Evolutionary conservation across 2,113 vertebrate genomes (phyloP).

Genomic region (Cavia porcellus): DNA sequence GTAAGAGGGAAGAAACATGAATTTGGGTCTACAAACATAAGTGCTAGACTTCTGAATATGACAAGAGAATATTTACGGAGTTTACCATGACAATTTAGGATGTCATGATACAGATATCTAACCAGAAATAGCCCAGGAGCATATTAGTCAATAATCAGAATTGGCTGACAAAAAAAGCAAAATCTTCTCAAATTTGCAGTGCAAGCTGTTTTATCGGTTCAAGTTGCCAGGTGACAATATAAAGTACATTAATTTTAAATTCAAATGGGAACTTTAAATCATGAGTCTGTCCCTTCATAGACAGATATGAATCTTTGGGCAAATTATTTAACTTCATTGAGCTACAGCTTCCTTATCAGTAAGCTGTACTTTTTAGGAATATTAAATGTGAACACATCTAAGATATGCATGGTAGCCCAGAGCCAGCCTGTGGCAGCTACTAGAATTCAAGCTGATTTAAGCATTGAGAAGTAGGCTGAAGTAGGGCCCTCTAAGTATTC

Average conservation of each 20-base stretch:
- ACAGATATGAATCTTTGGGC: neutral
- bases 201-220: neutral
- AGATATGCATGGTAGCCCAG: neutral
- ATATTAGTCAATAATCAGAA: neutral
- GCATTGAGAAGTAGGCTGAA: constrained; percentile 57
- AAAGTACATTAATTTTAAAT: neutral
- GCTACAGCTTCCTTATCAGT: constrained; percentile 42
- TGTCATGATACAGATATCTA: neutral
- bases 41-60: neutral
- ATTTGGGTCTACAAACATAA: neutral
- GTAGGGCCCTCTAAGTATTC: constrained; percentile 27
- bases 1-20: neutral
- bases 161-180: neutral
- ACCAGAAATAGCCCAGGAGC: neutral
- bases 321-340: constrained; percentile 56
- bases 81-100: neutral
- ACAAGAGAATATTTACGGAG: neutral
- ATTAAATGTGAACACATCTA: constrained; percentile 26
- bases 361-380: constrained; percentile 12
- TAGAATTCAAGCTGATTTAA: constrained; percentile 69
- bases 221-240: neutral
- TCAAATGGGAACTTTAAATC: neutral
- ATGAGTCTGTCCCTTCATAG: neutral
- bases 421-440: constrained; percentile 21
- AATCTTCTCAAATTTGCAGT: neutral